Conservation (phyloP, 2,113 vertebrate genomes). For the Phyllopteryx taeniolatus region DNA sequence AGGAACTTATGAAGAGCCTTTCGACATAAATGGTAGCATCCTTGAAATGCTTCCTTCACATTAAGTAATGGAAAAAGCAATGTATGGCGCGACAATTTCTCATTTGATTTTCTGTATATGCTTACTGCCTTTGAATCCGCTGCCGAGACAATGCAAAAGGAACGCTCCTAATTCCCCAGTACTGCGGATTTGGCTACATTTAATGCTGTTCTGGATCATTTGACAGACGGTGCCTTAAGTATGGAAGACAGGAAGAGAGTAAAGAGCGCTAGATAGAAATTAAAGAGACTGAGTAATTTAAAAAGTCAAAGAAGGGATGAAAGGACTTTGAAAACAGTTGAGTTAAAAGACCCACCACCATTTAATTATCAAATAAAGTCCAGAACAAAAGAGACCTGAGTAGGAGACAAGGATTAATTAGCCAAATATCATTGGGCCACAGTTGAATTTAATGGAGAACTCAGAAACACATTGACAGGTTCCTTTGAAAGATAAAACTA, state of each 20-base stretch:
- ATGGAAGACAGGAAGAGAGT: constrained; percentile 43
- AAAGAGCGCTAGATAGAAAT: constrained; percentile 31
- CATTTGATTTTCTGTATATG: constrained; percentile 32
- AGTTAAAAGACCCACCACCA: constrained; percentile 46
- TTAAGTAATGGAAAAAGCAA: constrained; percentile 7
- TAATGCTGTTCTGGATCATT: constrained; percentile 65
- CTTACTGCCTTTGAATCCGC: constrained; percentile 44
- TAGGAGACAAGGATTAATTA: constrained; percentile 61
- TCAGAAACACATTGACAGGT: constrained; percentile 29
- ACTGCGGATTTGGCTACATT: constrained; percentile 1
- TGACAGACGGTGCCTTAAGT: constrained; percentile 53
- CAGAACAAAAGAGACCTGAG: constrained; percentile 53
- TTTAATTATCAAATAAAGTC: constrained; percentile 70
- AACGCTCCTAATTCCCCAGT: constrained; percentile 62
- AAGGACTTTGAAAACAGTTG: constrained; percentile 58
- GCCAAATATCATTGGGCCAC: constrained; percentile 55
- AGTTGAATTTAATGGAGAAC: constrained; percentile 35
- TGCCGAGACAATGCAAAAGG: constrained; percentile 45
- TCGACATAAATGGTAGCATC: constrained; percentile 7
- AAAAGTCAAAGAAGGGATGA: constrained; percentile 55
- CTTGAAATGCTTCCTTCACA: constrained; percentile 18
- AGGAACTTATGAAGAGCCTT: constrained; percentile 21
- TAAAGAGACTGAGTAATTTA: constrained; percentile 57
- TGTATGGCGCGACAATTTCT: constrained; percentile 1
- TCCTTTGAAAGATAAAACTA: constrained; percentile 56